Evolutionary conservation across 2,113 vertebrate species (phyloP), one percentile per base, ranked within the genome.

Genomic region (Neodon shergylaensis): DNA sequence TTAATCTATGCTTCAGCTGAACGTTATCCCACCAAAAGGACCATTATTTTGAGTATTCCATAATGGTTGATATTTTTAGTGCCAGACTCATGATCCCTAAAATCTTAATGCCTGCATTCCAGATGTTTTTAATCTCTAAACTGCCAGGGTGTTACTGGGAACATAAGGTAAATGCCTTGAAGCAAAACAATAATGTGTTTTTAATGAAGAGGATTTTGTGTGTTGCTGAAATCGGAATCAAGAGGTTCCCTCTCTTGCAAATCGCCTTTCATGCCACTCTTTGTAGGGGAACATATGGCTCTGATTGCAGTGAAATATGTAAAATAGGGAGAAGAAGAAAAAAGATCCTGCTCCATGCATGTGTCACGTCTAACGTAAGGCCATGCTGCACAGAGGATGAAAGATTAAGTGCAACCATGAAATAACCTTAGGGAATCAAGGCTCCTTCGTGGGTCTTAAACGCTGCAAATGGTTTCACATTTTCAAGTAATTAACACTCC

Each of bases 401-500:
- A 65, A 76, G 58, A 33, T 70, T 42, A 86, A 72, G 52, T 88
- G 58, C 24, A 74, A 54, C 65, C 73, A 91, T 91, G 72, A 88
- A 95, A 72, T 82, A 70, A 95, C 93, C 85, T 94, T 65, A 68
- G 49, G 90, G 78, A 72, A 28, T 49, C 84, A 49, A 92, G 52
- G 88, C 19, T 42, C 79, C 72, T 82, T 92, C 77, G 52, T 96
- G 83, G 89, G 58, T 91, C 95, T 96, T 93, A 96, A 96, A 73
- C 31, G 44, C 58, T 93, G 82, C 83, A 96, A 94, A 95, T 95
- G 78, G 74, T 92, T 97, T 96, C 79, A 91, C 58, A 90, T 95
- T 97, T 96, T 79, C 92, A 94, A 95, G 83, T 96, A 96, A 96
- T 97, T 97, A 96, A 90, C 68, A 96, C 92, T 96, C 82, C 49